Base-by-base conservation (phyloP, 2,888 invertebrate species). In the Volucella bombylans region DNA sequence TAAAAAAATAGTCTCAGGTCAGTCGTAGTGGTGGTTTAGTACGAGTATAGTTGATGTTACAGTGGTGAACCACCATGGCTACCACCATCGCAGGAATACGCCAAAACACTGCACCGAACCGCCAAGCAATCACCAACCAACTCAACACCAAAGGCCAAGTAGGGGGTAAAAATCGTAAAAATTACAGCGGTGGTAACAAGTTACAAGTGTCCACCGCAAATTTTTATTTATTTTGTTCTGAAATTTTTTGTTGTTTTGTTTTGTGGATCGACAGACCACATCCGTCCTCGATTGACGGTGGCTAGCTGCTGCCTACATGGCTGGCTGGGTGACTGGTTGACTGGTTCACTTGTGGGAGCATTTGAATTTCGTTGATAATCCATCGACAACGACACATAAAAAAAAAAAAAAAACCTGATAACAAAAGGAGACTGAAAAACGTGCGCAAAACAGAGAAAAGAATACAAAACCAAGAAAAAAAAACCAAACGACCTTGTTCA, bases 201-300 rank as follows among this genome's bases (percentile, higher is more conserved):
- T 85, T 81, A 85, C 85, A 85, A 85, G 85, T 85, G 85, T 85
- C 85, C 85, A 85, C 85, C 85, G 85, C 85, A 85, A 85, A 85
- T 80, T 85, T 67, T 85, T 85, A 85, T 85, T 85, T 85, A 85
- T 77, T 85, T 81, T 77, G 68, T 68, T 68, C 77, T 59, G 45
- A 47, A 41, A 50, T 55, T 62, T 69, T 72, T 57, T 71, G 14
- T 77, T 68, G 11, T 61, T 68, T 15, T 59, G 18, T 41, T 41
- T 49, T 54, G 69, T 85, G 59, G 47, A 85, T 81, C 81, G 81
- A 85, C 85, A 76, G 67, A 85, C 85, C 85, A 85, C 85, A 85
- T 85, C 85, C 85, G 85, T 85, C 81, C 76, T 81, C 85, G 65
- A 76, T 80, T 81, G 80, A 52, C 59, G 71, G 62, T 49, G 62